phyloP scores from a whole-genome alignment of 2,888 invertebrate species.

The Aphodius granarius region DNA sequence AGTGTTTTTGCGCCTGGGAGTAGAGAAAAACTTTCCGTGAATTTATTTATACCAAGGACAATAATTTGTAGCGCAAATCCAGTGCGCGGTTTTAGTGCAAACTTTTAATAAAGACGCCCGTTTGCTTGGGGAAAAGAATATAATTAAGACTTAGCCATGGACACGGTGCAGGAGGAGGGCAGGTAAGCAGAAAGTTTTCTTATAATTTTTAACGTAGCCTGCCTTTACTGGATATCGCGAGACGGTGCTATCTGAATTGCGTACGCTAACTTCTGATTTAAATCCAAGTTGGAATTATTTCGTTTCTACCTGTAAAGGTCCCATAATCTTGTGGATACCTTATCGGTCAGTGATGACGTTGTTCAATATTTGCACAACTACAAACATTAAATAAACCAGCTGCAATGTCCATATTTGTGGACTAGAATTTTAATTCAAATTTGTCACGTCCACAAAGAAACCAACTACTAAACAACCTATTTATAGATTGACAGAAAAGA shows the following conservation, averaged over 20 bases:
- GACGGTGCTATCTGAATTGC: not conserved
- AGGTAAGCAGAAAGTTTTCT: slow-evolving; percentile 30
- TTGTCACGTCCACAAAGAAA: too few relatives aligned
- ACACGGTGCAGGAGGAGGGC: slow-evolving; percentile 46
- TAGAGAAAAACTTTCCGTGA: not conserved
- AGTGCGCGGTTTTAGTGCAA: slow-evolving; percentile 34
- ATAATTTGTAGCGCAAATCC: slow-evolving; percentile 39
- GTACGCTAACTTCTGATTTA: not conserved
- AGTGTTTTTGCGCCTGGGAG: not conserved
- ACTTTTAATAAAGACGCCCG: slow-evolving; percentile 45
- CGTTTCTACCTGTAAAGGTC: too few relatives aligned
- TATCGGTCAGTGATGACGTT: too few relatives aligned
- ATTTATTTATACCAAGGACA: slow-evolving; percentile 1
- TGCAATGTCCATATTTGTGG: too few relatives aligned
- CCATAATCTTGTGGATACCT: too few relatives aligned
- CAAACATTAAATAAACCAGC: too few relatives aligned
- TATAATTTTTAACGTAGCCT: slow-evolving; percentile 10
- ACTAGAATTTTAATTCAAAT: too few relatives aligned
- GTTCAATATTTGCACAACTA: too few relatives aligned
- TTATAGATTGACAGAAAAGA: too few relatives aligned
- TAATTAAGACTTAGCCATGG: slow-evolving; percentile 49
- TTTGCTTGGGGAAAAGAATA: slow-evolving; percentile 38
- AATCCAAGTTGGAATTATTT: not conserved
- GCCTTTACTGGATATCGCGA: not conserved
- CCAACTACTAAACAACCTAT: too few relatives aligned